Conservation (phyloP, 2,797 vertebrate genomes). For the Acomys russatus region DNA sequence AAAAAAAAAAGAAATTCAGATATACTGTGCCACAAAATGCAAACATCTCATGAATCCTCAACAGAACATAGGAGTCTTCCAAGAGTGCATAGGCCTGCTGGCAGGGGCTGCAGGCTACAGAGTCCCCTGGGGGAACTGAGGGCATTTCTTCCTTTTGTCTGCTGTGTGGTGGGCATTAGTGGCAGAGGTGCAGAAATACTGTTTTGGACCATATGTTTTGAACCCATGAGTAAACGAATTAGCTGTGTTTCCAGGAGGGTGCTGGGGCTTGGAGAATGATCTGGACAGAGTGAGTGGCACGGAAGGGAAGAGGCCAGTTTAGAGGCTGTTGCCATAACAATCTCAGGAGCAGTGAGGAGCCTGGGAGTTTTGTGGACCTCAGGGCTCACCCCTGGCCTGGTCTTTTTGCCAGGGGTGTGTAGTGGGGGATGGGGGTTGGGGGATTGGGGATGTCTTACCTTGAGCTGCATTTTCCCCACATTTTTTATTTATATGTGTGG, state of each 20-base stretch:
- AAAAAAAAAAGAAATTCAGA: conserved; percentile 64
- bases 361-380: not conserved
- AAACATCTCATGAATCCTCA: conserved; percentile 72
- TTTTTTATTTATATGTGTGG: not conserved
- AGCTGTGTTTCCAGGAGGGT: conserved; percentile 31
- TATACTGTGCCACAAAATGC: conserved; percentile 30
- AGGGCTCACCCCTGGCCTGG: not conserved
- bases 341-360: not conserved
- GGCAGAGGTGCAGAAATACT: conserved; percentile 53
- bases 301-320: not conserved
- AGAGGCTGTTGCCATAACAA: not conserved
- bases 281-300: not conserved
- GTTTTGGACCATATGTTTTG: conserved; percentile 51
- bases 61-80: conserved; percentile 66
- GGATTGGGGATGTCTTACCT: too few relatives aligned
- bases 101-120: not conserved
- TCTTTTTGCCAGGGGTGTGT: not conserved
- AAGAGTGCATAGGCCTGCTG: conserved; percentile 39
- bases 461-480: not conserved
- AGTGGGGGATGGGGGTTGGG: too few relatives aligned
- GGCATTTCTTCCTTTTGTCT: conserved; percentile 67
- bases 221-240: conserved; percentile 60
- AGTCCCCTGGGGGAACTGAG: conserved; percentile 7
- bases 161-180: not conserved
- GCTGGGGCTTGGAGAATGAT: not conserved